phyloP scores from a whole-genome alignment of 1,140 invertebrate genomes.

The Ceratoteleas bidentatus region DNA sequence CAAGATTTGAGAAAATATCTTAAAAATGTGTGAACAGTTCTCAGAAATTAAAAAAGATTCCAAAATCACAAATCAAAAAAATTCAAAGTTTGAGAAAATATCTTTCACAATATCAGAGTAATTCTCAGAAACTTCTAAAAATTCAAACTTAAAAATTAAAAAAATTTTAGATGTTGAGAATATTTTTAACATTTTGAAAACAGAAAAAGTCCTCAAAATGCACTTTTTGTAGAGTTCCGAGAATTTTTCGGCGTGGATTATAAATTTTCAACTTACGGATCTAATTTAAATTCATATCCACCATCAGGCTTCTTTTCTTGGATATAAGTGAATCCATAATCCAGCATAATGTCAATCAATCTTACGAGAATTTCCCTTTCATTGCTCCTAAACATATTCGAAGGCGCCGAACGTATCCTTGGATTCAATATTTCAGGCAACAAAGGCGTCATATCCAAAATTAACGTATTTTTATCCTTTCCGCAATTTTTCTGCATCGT shows the following conservation, averaged over 20 bases:
- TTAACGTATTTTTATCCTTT: slow-evolving; percentile 83
- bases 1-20: no score
- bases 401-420: slow-evolving; percentile 86
- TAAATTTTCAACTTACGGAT: slow-evolving; percentile 85
- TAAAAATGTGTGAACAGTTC: no score
- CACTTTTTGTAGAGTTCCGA: no score
- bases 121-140: neutral
- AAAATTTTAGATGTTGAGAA: no score
- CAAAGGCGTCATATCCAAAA: slow-evolving; percentile 88
- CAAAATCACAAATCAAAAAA: no score
- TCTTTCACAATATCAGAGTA: neutral
- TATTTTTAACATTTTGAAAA: neutral
- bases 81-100: no score
- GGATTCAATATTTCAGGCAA: slow-evolving; percentile 90
- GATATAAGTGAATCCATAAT: slow-evolving; percentile 92
- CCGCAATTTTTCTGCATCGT: slow-evolving; percentile 83
- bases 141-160: no score
- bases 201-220: neutral
- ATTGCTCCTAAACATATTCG: slow-evolving; percentile 87
- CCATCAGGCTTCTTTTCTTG: slow-evolving; percentile 91
- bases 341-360: slow-evolving; percentile 92
- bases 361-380: slow-evolving; percentile 88
- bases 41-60: no score
- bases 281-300: slow-evolving; percentile 89
- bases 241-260: neutral